Percentiles rank a stretch among this genome's conserved stretches.
phyloP scores from a whole-genome alignment of 2,797 vertebrate species.

The Artibeus jamaicensis region DNA sequence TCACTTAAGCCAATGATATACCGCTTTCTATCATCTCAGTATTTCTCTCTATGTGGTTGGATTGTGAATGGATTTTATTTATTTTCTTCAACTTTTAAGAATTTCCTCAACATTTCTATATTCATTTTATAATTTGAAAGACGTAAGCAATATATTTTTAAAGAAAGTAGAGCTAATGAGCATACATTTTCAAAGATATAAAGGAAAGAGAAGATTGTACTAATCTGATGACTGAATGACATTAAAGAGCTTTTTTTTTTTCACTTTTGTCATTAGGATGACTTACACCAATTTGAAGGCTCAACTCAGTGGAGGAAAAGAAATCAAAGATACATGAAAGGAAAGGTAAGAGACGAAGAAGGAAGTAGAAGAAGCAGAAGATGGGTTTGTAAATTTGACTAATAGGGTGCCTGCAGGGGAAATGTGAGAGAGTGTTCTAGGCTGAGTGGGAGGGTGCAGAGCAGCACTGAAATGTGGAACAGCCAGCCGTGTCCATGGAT shows the following conservation, averaged over 20 bases:
- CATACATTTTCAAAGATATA: not conserved
- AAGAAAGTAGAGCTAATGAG: not conserved
- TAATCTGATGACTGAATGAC: not conserved
- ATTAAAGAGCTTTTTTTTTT: not conserved
- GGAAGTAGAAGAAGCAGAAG: not conserved
- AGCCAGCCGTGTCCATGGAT: not conserved
- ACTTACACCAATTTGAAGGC: not conserved
- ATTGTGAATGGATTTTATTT: not conserved
- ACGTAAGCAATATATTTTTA: not conserved
- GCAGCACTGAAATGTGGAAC: not conserved
- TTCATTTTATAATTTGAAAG: not conserved
- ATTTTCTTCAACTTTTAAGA: not conserved
- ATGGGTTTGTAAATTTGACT: not conserved
- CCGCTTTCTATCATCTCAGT: not conserved
- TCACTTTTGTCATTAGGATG: not conserved
- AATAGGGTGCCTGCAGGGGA: not conserved
- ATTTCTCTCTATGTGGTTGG: not conserved
- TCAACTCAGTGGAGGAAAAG: not conserved
- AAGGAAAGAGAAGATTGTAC: not conserved
- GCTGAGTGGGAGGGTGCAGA: not conserved
- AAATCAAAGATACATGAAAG: not conserved
- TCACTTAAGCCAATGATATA: not conserved
- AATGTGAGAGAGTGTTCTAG: not conserved
- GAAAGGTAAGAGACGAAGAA: not conserved
- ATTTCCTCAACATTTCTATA: not conserved